Conservation (phyloP, 2,888 invertebrate species). For the Drosophila emarginata region DNA sequence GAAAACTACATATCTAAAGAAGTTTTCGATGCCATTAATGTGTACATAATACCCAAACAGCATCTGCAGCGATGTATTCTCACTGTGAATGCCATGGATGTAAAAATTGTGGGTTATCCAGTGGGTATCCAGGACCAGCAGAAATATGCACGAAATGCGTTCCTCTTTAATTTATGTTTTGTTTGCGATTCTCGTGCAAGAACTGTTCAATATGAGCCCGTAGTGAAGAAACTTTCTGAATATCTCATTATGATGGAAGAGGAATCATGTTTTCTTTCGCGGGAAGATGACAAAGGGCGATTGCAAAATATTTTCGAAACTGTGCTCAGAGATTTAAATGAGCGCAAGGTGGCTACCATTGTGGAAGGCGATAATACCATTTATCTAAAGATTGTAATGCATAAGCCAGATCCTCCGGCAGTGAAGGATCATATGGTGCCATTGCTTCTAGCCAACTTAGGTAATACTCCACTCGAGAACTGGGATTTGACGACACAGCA, state of each 20-base stretch:
- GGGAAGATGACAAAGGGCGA: slow-evolving; percentile 85
- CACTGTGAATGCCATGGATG: slow-evolving; percentile 90
- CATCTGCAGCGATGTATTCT: slow-evolving; percentile 94
- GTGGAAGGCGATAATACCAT: slow-evolving; percentile 94
- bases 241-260: slow-evolving; percentile 94
- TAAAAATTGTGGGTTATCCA: slow-evolving; percentile 96
- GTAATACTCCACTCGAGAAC: slow-evolving; percentile 87
- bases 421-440: slow-evolving; percentile 96
- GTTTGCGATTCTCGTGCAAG: slow-evolving; percentile 95
- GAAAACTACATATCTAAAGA: slow-evolving; percentile 96
- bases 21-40: slow-evolving; percentile 95
- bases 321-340: slow-evolving; percentile 91
- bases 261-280: slow-evolving; percentile 92
- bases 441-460: slow-evolving; percentile 87
- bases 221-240: slow-evolving; percentile 96
- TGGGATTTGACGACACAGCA: slow-evolving; percentile 98
- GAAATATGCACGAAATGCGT: slow-evolving; percentile 96
- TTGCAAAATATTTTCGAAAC: slow-evolving; percentile 90
- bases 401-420: slow-evolving; percentile 90
- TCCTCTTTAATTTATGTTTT: slow-evolving; percentile 97
- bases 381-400: slow-evolving; percentile 93
- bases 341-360: slow-evolving; percentile 89
- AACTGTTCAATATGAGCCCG: slow-evolving; percentile 96
- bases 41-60: slow-evolving; percentile 97
- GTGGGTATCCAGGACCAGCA: slow-evolving; percentile 94